phyloP scores from a whole-genome alignment of 2,113 vertebrate species.

The Isurus oxyrinchus region DNA sequence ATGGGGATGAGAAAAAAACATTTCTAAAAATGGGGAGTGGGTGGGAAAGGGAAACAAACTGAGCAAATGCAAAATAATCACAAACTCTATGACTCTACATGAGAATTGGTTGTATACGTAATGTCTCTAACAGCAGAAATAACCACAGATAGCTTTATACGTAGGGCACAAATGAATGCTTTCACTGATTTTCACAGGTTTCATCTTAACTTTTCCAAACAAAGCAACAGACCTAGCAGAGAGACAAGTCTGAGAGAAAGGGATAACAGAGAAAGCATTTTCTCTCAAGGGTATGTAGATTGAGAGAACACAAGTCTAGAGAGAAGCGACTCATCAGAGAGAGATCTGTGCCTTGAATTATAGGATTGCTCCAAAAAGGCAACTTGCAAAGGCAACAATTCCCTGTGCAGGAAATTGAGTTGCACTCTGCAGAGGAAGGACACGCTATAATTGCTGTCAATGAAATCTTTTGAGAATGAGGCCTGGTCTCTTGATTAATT shows the following conservation, averaged over 20 bases:
- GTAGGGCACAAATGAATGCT: background rate
- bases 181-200: background rate
- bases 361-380: background rate
- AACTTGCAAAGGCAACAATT: background rate
- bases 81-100: background rate
- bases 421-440: background rate
- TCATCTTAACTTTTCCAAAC: background rate
- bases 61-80: background rate
- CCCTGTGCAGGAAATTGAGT: background rate
- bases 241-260: background rate
- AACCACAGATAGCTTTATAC: background rate
- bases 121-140: background rate
- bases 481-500: background rate
- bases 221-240: background rate
- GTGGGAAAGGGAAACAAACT: background rate
- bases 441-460: background rate
- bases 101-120: background rate
- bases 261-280: background rate
- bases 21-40: background rate
- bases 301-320: background rate
- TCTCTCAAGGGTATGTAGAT: background rate
- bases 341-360: background rate
- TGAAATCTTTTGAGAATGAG: background rate
- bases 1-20: too few species aligned
- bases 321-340: background rate